Base-by-base conservation (phyloP, 2,113 vertebrate genomes). In the Corythornis cristatus region DNA sequence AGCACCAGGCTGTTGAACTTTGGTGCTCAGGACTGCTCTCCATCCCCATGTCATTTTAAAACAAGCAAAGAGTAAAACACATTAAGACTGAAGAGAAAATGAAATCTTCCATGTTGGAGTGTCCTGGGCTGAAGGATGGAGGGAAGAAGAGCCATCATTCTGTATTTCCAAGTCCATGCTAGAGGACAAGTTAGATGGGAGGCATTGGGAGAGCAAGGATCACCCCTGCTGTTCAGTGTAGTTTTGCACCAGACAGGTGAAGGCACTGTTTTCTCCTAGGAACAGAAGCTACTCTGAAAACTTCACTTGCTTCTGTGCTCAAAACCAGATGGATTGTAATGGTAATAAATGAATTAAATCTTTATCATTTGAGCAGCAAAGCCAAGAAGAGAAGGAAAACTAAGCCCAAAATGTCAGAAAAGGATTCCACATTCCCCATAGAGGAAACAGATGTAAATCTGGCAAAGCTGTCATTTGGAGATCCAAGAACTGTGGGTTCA, bases 271-370 rank as follows among this genome's bases (percentile, higher is more conserved):
- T 90, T 93, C 62, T 83, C 48, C 33, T 51, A 79, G 82, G 68
- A 94, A 82, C 86, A 92, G 95, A 95, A 95, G 86, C 50, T 66
- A 72, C 11, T 90, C 74, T 76, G 54, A 85, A 94, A 92, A 56
- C 12, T 79, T 56, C 66, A 67, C 37, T 92, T 79, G 78, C 93
- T 94, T 94, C 84, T 94, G 71, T 95, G 89, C 74, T 92, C 25
- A 65, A 89, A 93, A 90, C 4, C 94, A 96, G 81, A 95, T 94
- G 95, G 86, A 88, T 66, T 82, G 74, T 89, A 90, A 75, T 65
- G 45, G 86, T 81, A 92, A 93, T 92, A 92, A 96, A 93, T 87
- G 46, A 95, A 96, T 96, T 94, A 95, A 93, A 87, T 94, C 62
- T 95, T 87, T 92, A 93, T 95, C 90, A 93, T 94, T 91, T 96